These are phyloP conservation scores for Galeopterus variegatus DNA, from an alignment of 2,113 vertebrate genomes.

Conservation along the genomic window DNA sequence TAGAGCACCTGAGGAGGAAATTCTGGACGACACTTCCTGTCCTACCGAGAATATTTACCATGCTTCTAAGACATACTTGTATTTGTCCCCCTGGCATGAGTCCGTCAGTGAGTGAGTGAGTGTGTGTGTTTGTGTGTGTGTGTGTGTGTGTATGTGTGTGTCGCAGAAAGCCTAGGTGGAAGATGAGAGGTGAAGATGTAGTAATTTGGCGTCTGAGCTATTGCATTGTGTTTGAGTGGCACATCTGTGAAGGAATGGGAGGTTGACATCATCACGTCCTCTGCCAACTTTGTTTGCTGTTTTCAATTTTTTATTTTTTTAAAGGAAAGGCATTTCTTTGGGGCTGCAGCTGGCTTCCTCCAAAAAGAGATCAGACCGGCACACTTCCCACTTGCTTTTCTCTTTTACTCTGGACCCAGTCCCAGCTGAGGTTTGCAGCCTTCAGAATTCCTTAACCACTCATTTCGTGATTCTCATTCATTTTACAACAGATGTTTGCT, in stretches of 20 bases:
- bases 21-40: neutral
- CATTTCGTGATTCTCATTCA: constrained; percentile 62
- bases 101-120: too few species aligned
- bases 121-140: too few species aligned
- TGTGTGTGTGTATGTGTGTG: too few species aligned
- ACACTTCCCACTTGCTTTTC: constrained; percentile 52
- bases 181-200: neutral
- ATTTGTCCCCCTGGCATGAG: neutral
- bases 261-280: constrained; percentile 67
- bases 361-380: constrained; percentile 23
- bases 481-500: constrained; percentile 43
- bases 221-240: neutral
- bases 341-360: constrained; percentile 72
- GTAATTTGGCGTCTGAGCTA: neutral
- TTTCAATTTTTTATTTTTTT: constrained; percentile 14
- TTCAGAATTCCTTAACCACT: neutral
- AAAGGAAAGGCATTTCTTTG: constrained; percentile 40
- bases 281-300: constrained; percentile 44
- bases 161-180: neutral
- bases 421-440: constrained; percentile 47
- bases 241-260: neutral
- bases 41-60: neutral
- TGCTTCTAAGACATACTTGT: neutral
- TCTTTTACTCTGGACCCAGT: neutral
- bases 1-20: neutral